Evolutionary conservation across 2,797 vertebrate species (phyloP).

Genomic region (Vipera latastei): DNA sequence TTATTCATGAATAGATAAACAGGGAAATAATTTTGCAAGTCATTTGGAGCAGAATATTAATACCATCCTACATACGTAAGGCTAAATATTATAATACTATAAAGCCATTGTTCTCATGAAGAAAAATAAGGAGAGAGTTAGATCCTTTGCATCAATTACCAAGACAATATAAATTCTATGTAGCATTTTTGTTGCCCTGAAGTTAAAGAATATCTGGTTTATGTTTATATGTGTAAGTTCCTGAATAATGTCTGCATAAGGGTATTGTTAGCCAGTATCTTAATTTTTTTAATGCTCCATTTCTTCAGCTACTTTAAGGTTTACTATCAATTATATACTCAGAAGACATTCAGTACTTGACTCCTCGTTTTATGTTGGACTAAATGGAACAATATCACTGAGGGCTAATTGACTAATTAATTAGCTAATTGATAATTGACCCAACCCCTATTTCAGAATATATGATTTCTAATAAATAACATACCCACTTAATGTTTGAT

Average conservation of each 20-base stretch:
- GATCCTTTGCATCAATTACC: not conserved
- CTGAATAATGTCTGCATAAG: not conserved
- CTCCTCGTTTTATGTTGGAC: not conserved
- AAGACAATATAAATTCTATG: not conserved
- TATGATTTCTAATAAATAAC: not conserved
- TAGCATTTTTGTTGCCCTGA: not conserved
- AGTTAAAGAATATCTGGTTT: not conserved
- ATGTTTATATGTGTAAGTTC: not conserved
- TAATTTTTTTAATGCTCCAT: not conserved
- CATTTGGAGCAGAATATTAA: not conserved
- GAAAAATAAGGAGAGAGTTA: not conserved
- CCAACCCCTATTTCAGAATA: not conserved
- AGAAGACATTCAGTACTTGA: not conserved
- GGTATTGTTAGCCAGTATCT: not conserved
- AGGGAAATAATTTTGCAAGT: not conserved
- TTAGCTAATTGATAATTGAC: not conserved
- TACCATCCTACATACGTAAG: not conserved
- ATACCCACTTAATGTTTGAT: not conserved
- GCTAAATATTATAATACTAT: not conserved
- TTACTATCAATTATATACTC: not conserved
- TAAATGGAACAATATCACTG: not conserved
- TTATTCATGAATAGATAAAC: not conserved
- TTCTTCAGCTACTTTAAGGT: not conserved
- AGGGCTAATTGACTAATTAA: too few relatives aligned
- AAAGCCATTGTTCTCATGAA: not conserved